phyloP scores from a whole-genome alignment of 2,888 invertebrate genomes.

The Heliconius aoede region DNA sequence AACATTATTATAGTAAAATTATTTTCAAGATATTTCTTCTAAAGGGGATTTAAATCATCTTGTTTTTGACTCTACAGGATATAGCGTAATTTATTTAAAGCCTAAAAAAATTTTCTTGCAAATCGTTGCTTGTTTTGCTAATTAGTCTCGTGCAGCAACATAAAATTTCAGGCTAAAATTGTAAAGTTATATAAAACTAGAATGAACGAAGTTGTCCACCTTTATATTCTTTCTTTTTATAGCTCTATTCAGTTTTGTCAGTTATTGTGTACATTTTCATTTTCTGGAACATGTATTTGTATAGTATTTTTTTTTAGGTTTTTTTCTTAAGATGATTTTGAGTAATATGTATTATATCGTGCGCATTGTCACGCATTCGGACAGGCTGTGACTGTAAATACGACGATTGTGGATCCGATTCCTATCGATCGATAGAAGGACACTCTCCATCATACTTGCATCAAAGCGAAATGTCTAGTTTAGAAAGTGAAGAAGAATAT shows the following conservation, averaged over 20 bases:
- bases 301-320: not conserved
- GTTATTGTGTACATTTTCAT: constrained; percentile 7
- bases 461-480: too few relatives aligned
- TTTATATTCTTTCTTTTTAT: constrained; percentile 12
- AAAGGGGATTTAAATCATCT: not conserved
- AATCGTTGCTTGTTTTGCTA: constrained; percentile 13
- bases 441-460: too few relatives aligned
- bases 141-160: constrained; percentile 17
- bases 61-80: not conserved
- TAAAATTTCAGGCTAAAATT: constrained; percentile 10
- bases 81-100: constrained; percentile 1
- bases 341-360: too few relatives aligned
- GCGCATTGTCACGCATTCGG: too few relatives aligned
- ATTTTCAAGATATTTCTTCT: not conserved
- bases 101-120: constrained; percentile 1
- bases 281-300: constrained; percentile 7
- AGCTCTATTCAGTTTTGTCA: not conserved
- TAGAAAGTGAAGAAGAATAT: too few relatives aligned
- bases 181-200: constrained; percentile 13
- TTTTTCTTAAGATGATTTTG: not conserved
- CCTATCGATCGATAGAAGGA: too few relatives aligned
- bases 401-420: too few relatives aligned
- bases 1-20: not conserved
- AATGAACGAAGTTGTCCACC: constrained; percentile 14
- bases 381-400: too few relatives aligned